phyloP scores from a whole-genome alignment of 2,113 vertebrate genomes.

The Fregetta grallaria region DNA sequence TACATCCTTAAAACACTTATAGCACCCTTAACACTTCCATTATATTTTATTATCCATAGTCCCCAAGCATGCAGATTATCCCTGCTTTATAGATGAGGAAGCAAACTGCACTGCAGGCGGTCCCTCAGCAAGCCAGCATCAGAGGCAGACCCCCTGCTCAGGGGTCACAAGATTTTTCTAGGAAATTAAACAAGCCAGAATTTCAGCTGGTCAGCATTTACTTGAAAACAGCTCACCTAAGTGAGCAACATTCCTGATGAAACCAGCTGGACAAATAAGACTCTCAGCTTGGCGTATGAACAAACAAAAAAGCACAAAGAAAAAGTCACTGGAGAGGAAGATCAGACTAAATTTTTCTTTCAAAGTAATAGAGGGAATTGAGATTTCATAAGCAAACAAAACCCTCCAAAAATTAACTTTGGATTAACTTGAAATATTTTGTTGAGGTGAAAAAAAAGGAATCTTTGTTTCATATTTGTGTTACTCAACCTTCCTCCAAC shows the following conservation, averaged over 20 bases:
- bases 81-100: background rate
- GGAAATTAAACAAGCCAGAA: conserved; percentile 50
- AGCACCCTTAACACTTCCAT: conserved; percentile 21
- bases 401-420: background rate
- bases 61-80: conserved; percentile 5
- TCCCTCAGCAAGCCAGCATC: background rate
- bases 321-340: conserved; percentile 38
- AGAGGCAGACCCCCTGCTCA: background rate
- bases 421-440: background rate
- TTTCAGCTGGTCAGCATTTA: conserved; percentile 51
- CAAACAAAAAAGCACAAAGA: conserved; percentile 37
- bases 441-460: background rate
- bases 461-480: background rate
- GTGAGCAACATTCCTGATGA: conserved; percentile 1
- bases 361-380: background rate
- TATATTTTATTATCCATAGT: conserved; percentile 31
- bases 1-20: conserved; percentile 32
- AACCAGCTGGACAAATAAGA: conserved; percentile 60
- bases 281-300: conserved; percentile 20
- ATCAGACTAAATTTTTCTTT: background rate
- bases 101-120: background rate
- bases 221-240: conserved; percentile 48
- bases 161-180: conserved; percentile 33
- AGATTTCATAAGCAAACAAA: conserved; percentile 9
- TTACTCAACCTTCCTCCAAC: background rate